Evolutionary conservation across 2,113 vertebrate genomes (phyloP), one percentile per base, ranked within the genome.

Genomic region (Hyaena hyaena): DNA sequence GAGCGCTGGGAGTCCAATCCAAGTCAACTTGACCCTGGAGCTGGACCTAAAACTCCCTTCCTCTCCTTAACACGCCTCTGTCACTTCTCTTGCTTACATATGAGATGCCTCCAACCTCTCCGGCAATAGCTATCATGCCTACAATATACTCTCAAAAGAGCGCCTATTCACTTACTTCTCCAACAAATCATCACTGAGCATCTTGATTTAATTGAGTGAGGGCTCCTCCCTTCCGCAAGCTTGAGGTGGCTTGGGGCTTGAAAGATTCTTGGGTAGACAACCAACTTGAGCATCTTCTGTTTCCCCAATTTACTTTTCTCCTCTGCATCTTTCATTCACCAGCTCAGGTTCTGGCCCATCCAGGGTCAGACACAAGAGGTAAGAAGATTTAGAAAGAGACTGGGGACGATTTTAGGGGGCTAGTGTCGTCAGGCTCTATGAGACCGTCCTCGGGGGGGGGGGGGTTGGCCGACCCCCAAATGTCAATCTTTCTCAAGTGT

Each of bases 1-100:
- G 4, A n/a, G 10, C 10, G 61, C 12, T 7, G 23, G 8, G 23
- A 1, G 7, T 21, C 45, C 14, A 35, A 39, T 8, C 1, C 15
- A 73, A 69, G 50, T 43, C 68, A 66, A 3, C 26, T 23, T 35
- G 43, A 90, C 23, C 23, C 31, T 93, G 39, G 43, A 55, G 28
- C 11, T 10, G 48, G 15, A 26, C 8, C 19, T 45, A 31, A 12
- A 11, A 55, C 10, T 43, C 1, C 8, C 0, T n/a, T 16, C 24
- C 4, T 73, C 24, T 35, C 63, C 3, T 73, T n/a, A 24, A 3
- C 39, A 10, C 73, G 11, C 82, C 80, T 28, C 31, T 15, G 19
- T 28, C 26, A n/a, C 28, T 63, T 79, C 39, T 85, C 48, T 92
- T 69, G 7, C 31, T 76, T 39, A 0, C 9, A 2, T n/a, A 14